Base-by-base conservation (phyloP, 30 jellyfish, hydroid and myxozoan species). In the Chironex yamaguchii region DNA sequence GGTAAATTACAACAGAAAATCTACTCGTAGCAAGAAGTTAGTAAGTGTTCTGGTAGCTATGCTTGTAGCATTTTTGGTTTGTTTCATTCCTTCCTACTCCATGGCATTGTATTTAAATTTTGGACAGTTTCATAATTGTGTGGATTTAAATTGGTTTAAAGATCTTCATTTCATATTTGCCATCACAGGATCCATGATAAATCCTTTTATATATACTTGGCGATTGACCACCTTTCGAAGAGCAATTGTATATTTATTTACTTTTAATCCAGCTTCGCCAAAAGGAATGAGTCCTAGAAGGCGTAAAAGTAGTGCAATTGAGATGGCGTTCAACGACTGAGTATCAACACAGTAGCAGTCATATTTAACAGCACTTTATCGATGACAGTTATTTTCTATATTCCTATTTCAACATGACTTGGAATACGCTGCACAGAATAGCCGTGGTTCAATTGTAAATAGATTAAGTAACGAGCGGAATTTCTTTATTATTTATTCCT, bases 131-230 rank as follows among this genome's bases (percentile, higher is more conserved):
- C 9, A 42, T 9, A 42, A 17, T 42, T 84, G 94, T 87, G 63
- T 84, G 48, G 63, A 68, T 58, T 78, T 84, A 22, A 84, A 84
- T 48, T 84, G 88, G 94, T 87, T 84, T 23, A 77, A 78, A 12
- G 87, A 84, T 33, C 94, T 84, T 0, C 94, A 70, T 66, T 79
- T 84, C 36, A 66, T 72, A 29, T 84, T 51, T 78, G 71, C 81
- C 71, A 32, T 84, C 82, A 84, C 94, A 9, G 58, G 80, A 6
- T 84, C 94, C 63, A 84, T 84, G 80, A 34, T 84, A 87, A 84
- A 84, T 69, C 94, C 94, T 28, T 84, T 84, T 26, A 84, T 84
- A 66, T 84, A 84, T 75, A 84, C 94, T 34, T 31, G 71, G 52
- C 87, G 94, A 21, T 29, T 84, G 82, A 68, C 74, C 9, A 68